Base-by-base conservation (phyloP, 2,888 invertebrate genomes). In the Lathronympha strigana region DNA sequence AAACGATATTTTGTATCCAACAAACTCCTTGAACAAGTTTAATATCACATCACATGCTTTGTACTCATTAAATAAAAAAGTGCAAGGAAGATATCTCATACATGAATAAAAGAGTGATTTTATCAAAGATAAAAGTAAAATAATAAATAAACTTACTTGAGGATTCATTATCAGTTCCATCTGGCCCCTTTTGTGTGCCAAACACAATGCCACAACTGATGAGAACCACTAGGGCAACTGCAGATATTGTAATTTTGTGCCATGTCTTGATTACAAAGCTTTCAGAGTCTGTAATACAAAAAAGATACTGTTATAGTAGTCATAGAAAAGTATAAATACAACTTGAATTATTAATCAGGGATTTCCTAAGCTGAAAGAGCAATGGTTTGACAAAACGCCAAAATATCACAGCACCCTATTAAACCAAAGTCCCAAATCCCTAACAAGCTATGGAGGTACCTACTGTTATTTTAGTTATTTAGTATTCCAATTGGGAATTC, bases 201-300 rank as follows among this genome's bases (percentile, higher is more conserved):
- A 66, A 60, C 25, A 54, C 45, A 15, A 66, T 47, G 21, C 60
- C 66, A 61, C 66, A 66, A 21, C 11, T 53, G 9, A 60, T 53
- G 11, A 54, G 53, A 38, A 66, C 47, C 31, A 66, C 31, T 38
- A 54, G 60, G 2, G 53, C 53, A 47, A 61, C 21, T n/a, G 47
- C n/a, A 9, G 54, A 54, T 21, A 66, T 54, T 40, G 61, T 33
- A 36, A 66, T n/a, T 47, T 66, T 61, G 17, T 66, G 66, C 66
- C 66, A 66, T 54, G 53, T 66, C 36, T 61, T 66, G 15, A 60
- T 13, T 40, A 13, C 19, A 61, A 49, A 66, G 54, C 47, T n/a
- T 6, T 49, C 61, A 9, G 61, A 17, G 21, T 53, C 66, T 66
- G 47, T 13, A 66, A 66, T 19, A 21, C 11, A 21, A 47, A 4